Conservation (phyloP, 1,140 invertebrate species). For the Pemphigus obesinymphae region DNA sequence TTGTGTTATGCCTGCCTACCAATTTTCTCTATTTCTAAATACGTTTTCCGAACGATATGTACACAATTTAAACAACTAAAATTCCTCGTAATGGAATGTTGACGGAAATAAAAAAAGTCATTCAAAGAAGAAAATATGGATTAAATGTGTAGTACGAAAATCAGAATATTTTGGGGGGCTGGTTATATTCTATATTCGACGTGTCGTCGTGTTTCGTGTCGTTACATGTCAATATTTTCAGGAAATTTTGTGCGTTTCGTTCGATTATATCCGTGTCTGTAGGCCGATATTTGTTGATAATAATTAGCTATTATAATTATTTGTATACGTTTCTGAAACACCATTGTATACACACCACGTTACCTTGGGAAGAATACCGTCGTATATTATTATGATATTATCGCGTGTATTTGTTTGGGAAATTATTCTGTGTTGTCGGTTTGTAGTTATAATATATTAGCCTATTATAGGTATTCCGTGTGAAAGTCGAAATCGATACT, state of each 20-base stretch:
- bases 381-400: not conserved
- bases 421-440: not conserved
- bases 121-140: no score
- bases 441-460: no score
- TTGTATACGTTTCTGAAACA: not conserved
- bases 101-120: no score
- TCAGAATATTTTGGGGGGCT: no score
- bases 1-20: no score
- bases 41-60: no score
- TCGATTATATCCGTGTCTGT: not conserved
- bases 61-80: no score
- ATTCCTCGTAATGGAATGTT: no score
- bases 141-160: no score
- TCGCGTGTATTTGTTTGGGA: not conserved
- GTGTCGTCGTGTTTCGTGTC: not conserved
- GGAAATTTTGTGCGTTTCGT: not conserved
- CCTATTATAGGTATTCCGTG: no score
- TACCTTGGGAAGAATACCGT: not conserved
- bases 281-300: not conserved
- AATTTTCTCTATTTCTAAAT: no score
- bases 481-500: slow-evolving; percentile 14
- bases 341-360: not conserved
- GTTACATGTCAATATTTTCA: not conserved
- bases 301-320: not conserved
- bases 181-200: no score